Percentiles rank a stretch among this genome's conserved stretches.
These are phyloP conservation scores for Hyposoter didymator DNA, from an alignment of 2,888 invertebrate species.

Conservation along the genomic window DNA sequence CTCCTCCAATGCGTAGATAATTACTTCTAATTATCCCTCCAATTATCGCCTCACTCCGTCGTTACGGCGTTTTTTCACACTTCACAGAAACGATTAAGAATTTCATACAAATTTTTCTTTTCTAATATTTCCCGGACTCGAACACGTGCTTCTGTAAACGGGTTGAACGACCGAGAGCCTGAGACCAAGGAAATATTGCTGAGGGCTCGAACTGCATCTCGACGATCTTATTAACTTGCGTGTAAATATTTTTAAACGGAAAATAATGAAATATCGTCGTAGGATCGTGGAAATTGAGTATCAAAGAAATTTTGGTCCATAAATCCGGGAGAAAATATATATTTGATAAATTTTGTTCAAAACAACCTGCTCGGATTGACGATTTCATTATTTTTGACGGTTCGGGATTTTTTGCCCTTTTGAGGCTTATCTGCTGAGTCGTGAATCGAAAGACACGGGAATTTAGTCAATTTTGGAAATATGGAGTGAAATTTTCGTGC, in stretches of 20 bases:
- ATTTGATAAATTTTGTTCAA: background rate
- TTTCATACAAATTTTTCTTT: constrained; percentile 7
- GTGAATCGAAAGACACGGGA: background rate
- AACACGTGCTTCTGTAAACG: background rate
- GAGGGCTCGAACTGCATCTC: background rate
- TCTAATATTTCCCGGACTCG: background rate
- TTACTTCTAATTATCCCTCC: constrained; percentile 9
- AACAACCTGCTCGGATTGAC: background rate
- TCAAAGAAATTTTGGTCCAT: background rate
- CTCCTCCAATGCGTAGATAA: constrained; percentile 72
- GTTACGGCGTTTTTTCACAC: background rate
- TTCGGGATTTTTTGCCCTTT: background rate
- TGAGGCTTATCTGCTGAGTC: background rate
- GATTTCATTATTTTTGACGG: background rate
- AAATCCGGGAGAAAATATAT: background rate
- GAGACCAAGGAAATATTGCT: background rate
- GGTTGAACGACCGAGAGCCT: background rate
- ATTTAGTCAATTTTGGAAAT: too few species aligned
- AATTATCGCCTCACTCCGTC: constrained; percentile 10
- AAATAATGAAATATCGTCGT: background rate
- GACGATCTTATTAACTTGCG: background rate
- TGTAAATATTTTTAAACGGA: background rate
- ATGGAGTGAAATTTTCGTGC: too few species aligned
- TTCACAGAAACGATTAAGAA: background rate
- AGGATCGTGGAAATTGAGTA: background rate